Percentiles rank a stretch among this genome's conserved stretches.
Conservation (phyloP, 2,797 vertebrate species). For the Rachycentron canadum region DNA sequence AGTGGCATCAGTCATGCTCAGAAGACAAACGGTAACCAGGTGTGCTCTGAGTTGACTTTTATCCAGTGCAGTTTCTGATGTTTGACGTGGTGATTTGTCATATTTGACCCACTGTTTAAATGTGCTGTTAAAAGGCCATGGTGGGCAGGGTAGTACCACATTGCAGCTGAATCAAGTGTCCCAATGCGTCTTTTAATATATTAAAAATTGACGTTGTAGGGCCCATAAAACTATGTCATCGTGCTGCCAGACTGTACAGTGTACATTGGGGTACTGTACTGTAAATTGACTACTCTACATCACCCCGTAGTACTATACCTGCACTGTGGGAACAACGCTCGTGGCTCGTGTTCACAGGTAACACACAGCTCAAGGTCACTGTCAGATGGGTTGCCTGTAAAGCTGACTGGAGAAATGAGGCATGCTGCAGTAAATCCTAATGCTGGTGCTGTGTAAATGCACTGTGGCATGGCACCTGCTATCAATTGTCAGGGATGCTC, state of each 20-base stretch:
- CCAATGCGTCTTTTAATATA: slow-evolving; percentile 8
- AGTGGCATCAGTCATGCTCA: slow-evolving; percentile 5
- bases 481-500: slow-evolving; percentile 31
- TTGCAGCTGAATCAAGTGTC: neutral
- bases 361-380: slow-evolving; percentile 70
- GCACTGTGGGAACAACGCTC: slow-evolving; percentile 25
- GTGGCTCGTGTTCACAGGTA: slow-evolving; percentile 42
- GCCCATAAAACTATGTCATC: slow-evolving; percentile 17
- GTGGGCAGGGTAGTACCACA: neutral
- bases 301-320: slow-evolving; percentile 27
- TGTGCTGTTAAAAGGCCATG: neutral
- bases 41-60: neutral
- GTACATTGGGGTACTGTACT: slow-evolving; percentile 5
- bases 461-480: slow-evolving; percentile 45
- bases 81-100: neutral
- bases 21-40: neutral
- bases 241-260: slow-evolving; percentile 17
- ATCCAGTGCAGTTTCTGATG: neutral
- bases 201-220: slow-evolving; percentile 8
- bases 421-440: slow-evolving; percentile 73
- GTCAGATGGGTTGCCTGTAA: slow-evolving; percentile 34
- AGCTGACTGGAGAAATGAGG: slow-evolving; percentile 62
- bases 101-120: neutral
- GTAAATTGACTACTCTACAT: slow-evolving; percentile 35
- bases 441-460: slow-evolving; percentile 59